Conservation (phyloP, 1,140 invertebrate genomes). For the Cyphomyrmex costatus region DNA sequence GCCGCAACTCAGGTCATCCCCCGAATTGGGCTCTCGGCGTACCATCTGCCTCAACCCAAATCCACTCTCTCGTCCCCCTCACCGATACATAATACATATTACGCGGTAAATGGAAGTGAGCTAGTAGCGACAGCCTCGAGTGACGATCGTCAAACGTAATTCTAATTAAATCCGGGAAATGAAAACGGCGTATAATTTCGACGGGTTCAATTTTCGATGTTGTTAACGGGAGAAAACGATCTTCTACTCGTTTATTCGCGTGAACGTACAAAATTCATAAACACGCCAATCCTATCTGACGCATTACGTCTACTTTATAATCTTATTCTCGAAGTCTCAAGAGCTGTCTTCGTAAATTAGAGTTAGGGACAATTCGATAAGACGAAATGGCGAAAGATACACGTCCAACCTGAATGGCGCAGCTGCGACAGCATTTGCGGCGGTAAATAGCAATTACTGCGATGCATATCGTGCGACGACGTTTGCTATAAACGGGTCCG, state of each 20-base stretch:
- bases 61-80: conserved; percentile 29
- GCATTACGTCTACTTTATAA: neutral
- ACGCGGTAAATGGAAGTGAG: conserved; percentile 62
- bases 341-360: neutral
- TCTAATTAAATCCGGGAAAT: conserved; percentile 25
- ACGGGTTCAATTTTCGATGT: neutral
- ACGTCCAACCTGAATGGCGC: conserved; percentile 14
- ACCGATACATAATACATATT: conserved; percentile 61
- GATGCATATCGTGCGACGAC: conserved; percentile 35
- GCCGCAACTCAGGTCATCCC: conserved; percentile 57
- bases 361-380: conserved; percentile 18
- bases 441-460: conserved; percentile 21
- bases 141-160: conserved; percentile 19
- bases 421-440: conserved; percentile 4
- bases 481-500: neutral
- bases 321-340: neutral
- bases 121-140: conserved; percentile 56
- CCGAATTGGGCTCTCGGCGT: conserved; percentile 27
- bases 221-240: neutral
- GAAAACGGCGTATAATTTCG: neutral
- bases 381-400: conserved; percentile 7
- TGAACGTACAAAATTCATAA: neutral
- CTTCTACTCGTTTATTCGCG: neutral
- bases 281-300: neutral
- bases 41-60: conserved; percentile 67